Evolutionary conservation across 2,113 vertebrate species (phyloP).

Genomic region (Damaliscus lunatus): DNA sequence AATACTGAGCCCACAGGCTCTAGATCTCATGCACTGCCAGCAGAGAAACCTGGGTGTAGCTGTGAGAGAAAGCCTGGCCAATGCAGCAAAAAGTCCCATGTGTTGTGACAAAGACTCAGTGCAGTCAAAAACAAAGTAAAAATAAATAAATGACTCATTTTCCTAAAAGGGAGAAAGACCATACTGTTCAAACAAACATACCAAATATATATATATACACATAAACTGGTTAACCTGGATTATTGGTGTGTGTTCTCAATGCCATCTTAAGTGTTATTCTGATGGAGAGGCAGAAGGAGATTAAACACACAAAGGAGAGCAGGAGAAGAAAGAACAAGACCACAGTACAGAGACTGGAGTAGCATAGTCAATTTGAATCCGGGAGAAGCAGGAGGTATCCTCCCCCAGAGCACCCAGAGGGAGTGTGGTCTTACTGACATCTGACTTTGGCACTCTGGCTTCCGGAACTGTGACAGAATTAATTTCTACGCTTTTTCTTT

Average conservation of each 20-base stretch:
- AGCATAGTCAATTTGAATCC: fast-evolving
- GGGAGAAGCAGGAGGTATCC: not conserved
- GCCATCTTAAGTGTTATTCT: not conserved
- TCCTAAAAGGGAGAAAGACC: not conserved
- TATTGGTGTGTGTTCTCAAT: not conserved
- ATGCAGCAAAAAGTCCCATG: not conserved
- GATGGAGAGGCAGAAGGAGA: not conserved
- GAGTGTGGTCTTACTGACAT: fast-evolving
- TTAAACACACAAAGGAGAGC: not conserved
- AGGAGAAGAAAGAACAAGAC: fast-evolving
- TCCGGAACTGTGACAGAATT: not conserved
- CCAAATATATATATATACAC: no score
- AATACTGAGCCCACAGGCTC: not conserved
- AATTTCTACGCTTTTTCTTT: not conserved
- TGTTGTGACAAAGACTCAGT: not conserved
- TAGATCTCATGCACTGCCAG: fast-evolving
- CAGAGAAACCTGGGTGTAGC: not conserved
- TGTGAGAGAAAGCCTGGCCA: not conserved
- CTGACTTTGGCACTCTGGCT: not conserved
- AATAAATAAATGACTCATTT: not conserved
- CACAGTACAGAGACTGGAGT: fast-evolving
- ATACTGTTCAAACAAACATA: not conserved
- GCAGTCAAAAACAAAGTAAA: not conserved
- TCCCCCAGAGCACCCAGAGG: fast-evolving
- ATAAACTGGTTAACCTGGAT: not conserved